A percentile compares a stretch with the other conserved stretches of the same genome.
Conservation (phyloP, 64 coral and sea anemone genomes). For the Stichodactyla helianthus region DNA sequence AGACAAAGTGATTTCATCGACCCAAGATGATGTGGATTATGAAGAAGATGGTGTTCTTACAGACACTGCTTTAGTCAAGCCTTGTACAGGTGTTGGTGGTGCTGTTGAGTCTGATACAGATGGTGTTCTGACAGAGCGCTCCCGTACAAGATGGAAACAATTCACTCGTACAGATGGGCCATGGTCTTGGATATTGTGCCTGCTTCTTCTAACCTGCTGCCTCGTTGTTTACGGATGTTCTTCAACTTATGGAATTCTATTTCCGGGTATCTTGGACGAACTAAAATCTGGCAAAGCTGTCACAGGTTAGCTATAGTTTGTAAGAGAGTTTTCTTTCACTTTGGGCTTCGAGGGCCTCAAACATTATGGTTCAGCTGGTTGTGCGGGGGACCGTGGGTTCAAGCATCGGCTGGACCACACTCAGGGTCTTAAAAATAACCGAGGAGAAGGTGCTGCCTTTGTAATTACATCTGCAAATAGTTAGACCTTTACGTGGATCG, state of each 20-base stretch:
- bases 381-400: too few relatives aligned
- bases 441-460: too few relatives aligned
- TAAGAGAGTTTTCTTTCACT: background rate
- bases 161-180: slow-evolving; percentile 17
- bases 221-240: background rate
- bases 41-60: too few relatives aligned
- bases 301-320: background rate
- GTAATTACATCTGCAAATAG: too few relatives aligned
- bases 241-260: slow-evolving; percentile 7
- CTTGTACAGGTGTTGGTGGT: too few relatives aligned
- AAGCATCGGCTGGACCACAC: too few relatives aligned
- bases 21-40: background rate
- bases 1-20: background rate
- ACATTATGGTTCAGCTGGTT: too few relatives aligned
- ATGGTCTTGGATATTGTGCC: background rate
- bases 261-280: background rate
- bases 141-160: background rate
- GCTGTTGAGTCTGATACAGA: background rate
- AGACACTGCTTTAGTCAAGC: too few relatives aligned
- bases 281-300: background rate
- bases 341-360: too few relatives aligned
- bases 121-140: background rate
- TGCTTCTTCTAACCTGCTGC: background rate
- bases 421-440: too few relatives aligned
- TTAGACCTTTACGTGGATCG: too few relatives aligned